Conservation (phyloP, 2,797 vertebrate species). For the Rhabdomys pumilio region DNA sequence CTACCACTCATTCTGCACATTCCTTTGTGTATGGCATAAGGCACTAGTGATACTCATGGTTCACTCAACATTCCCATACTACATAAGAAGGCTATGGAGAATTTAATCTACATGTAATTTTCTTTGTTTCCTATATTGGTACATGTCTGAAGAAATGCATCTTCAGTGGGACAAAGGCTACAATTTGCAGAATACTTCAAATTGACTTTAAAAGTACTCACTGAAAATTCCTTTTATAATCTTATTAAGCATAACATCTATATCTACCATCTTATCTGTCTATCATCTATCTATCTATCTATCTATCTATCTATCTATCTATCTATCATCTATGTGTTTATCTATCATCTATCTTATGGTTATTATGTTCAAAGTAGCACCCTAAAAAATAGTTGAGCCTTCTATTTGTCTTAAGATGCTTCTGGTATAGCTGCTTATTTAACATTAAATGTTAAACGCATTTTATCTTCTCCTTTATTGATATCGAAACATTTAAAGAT, state of each 20-base stretch:
- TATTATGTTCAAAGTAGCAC: neutral
- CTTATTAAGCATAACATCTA: neutral
- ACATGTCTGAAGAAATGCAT: neutral
- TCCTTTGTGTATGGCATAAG: neutral
- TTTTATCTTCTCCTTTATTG: neutral
- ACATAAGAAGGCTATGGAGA: neutral
- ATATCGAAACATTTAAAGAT: neutral
- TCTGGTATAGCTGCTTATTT: neutral
- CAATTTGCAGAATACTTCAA: neutral
- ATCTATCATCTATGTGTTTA: neutral
- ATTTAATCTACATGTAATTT: neutral
- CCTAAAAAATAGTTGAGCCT: neutral
- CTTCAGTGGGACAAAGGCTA: neutral
- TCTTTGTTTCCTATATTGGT: neutral
- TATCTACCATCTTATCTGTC: neutral
- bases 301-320: neutral
- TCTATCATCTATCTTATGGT: neutral
- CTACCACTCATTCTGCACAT: rapidly evolving
- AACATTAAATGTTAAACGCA: neutral
- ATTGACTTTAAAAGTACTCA: neutral
- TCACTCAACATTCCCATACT: neutral
- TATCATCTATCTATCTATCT: neutral
- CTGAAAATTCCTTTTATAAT: neutral
- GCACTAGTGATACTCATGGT: neutral
- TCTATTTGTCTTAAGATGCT: neutral